Conservation (phyloP, 64 coral and sea anemone genomes). For the Platygyra sinensis region DNA sequence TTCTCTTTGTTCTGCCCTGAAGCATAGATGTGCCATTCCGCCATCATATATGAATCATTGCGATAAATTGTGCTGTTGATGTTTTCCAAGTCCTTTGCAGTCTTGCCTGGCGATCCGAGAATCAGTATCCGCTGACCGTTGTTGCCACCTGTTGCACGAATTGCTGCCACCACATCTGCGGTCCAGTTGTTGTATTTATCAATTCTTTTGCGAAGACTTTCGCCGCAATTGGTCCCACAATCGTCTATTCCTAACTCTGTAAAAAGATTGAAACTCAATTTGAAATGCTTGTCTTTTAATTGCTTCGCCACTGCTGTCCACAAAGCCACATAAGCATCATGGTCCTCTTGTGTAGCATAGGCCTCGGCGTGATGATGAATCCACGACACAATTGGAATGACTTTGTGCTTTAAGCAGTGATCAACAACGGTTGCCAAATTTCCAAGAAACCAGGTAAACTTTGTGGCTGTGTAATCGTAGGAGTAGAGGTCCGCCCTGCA, state of each 20-base stretch:
- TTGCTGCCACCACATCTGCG: too few species aligned
- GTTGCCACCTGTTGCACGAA: too few species aligned
- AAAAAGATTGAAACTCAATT: slow-evolving; percentile 65
- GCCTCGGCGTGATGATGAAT: too few species aligned
- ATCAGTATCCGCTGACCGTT: slow-evolving; percentile 61
- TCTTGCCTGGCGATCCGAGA: slow-evolving; percentile 70
- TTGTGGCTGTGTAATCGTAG: not conserved
- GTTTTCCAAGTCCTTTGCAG: not conserved
- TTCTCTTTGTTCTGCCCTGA: slow-evolving; percentile 68
- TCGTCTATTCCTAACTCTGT: slow-evolving; percentile 62
- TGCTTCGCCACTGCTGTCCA: too few species aligned
- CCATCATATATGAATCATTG: slow-evolving; percentile 70
- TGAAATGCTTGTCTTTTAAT: too few species aligned
- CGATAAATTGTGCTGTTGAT: slow-evolving; percentile 62
- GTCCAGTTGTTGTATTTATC: too few species aligned
- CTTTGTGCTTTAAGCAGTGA: slow-evolving; percentile 32
- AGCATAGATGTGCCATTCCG: slow-evolving; percentile 75
- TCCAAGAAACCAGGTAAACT: slow-evolving; percentile 34
- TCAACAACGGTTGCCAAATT: slow-evolving; percentile 42
- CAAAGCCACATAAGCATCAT: too few species aligned
- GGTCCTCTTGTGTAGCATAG: too few species aligned
- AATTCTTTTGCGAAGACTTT: slow-evolving; percentile 59
- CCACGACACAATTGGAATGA: slow-evolving; percentile 52
- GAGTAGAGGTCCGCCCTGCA: slow-evolving; percentile 31
- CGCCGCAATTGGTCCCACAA: slow-evolving; percentile 15